Percentiles rank a stretch among this genome's conserved stretches.
These are phyloP conservation scores for Gymnoscelis rufifasciata DNA, from an alignment of 2,888 invertebrate species.

Conservation along the genomic window DNA sequence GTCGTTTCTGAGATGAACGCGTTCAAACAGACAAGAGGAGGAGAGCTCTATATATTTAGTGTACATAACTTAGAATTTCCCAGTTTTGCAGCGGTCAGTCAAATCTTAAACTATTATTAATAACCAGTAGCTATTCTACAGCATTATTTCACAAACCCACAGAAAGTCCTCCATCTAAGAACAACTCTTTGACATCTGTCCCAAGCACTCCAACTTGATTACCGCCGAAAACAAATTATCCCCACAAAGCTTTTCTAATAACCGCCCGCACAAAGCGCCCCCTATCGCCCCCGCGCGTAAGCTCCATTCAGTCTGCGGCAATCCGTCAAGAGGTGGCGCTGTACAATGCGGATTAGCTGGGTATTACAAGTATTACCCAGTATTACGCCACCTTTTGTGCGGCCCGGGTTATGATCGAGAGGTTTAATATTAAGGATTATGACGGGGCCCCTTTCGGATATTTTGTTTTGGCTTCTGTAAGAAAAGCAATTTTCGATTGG, in stretches of 20 bases:
- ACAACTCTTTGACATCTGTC: slow-evolving; percentile 19
- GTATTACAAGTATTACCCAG: too few relatives aligned
- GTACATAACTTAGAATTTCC: too few relatives aligned
- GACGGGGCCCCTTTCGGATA: slow-evolving; percentile 54
- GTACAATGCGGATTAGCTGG: slow-evolving; percentile 73
- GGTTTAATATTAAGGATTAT: slow-evolving; percentile 75
- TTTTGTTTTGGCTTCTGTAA: slow-evolving; percentile 18
- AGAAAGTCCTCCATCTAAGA: neutral
- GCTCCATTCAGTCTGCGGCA: slow-evolving; percentile 66
- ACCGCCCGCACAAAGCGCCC: slow-evolving; percentile 63
- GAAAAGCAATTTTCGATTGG: slow-evolving; percentile 1
- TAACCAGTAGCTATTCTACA: too few relatives aligned
- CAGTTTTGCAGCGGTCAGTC: too few relatives aligned
- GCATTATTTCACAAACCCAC: neutral
- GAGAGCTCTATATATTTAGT: too few relatives aligned
- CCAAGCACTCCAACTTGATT: slow-evolving; percentile 33
- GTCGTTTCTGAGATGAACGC: too few relatives aligned
- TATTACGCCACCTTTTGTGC: slow-evolving; percentile 74
- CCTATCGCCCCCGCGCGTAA: slow-evolving; percentile 49
- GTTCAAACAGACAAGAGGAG: too few relatives aligned
- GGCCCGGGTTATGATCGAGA: slow-evolving; percentile 68
- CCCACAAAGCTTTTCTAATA: slow-evolving; percentile 64
- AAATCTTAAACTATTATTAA: too few relatives aligned
- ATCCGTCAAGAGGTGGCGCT: slow-evolving; percentile 72
- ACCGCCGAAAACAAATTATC: slow-evolving; percentile 58